Conservation (phyloP, 2,888 invertebrate genomes). For the Heteromyza rotundicornis region DNA sequence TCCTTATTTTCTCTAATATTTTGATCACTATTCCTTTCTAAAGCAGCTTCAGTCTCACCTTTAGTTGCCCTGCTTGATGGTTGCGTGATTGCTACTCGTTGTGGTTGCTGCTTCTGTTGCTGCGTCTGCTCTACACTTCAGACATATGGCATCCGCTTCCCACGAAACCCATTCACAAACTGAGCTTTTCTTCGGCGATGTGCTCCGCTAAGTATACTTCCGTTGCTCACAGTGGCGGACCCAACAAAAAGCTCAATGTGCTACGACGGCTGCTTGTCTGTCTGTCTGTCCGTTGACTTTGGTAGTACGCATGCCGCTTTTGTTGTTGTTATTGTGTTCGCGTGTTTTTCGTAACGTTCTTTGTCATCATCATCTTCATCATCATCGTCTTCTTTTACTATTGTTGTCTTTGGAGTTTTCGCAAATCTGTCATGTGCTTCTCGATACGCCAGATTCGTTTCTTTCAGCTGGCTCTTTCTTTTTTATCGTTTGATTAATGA, state of each 20-base stretch:
- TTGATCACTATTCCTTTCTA: too few relatives aligned
- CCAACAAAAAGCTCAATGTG: neutral
- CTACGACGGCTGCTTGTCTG: neutral
- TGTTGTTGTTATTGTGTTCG: neutral
- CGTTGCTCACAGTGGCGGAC: constrained; percentile 22
- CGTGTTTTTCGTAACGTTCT: neutral
- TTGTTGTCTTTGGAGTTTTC: too few relatives aligned
- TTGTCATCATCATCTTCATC: neutral
- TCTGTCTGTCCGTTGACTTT: neutral
- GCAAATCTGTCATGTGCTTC: too few relatives aligned
- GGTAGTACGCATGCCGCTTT: neutral
- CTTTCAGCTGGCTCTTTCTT: too few relatives aligned
- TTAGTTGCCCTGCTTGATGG: too few relatives aligned
- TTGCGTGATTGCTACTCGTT: too few relatives aligned
- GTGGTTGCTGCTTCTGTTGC: too few relatives aligned
- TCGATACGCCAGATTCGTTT: too few relatives aligned
- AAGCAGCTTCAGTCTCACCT: too few relatives aligned
- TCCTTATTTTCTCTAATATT: too few relatives aligned
- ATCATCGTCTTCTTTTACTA: neutral
- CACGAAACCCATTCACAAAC: constrained; percentile 61
- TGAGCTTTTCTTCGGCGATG: constrained; percentile 54
- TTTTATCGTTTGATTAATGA: too few relatives aligned
- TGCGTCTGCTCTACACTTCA: constrained; percentile 12
- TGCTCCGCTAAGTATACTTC: constrained; percentile 58
- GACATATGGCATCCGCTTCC: constrained; percentile 55